Percentiles rank a stretch among this genome's conserved stretches.
Evolutionary conservation across 2,797 vertebrate genomes (phyloP).

Genomic region (Nasua narica): DNA sequence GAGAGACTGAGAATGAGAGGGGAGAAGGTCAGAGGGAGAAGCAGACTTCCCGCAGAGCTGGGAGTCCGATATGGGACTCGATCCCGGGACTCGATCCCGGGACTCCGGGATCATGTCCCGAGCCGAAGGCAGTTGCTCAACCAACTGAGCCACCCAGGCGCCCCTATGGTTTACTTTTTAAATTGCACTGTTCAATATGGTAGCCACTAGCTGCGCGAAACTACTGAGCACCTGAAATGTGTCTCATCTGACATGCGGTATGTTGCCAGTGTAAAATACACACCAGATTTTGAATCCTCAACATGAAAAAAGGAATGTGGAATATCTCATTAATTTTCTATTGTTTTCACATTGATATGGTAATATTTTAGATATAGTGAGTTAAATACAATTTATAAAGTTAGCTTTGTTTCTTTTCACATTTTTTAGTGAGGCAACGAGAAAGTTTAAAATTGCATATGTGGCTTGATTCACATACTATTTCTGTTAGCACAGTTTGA

Average conservation of each 20-base stretch:
- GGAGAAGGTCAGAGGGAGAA: too few species aligned
- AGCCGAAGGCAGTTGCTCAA: too few species aligned
- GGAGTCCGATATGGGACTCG: too few species aligned
- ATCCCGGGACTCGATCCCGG: too few species aligned
- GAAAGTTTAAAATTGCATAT: slow-evolving; percentile 2
- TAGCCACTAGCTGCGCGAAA: not conserved
- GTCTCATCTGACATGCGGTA: not conserved
- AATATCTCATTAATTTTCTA: not conserved
- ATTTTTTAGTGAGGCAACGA: not conserved
- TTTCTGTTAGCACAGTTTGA: not conserved
- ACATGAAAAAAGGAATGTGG: not conserved
- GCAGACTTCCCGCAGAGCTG: too few species aligned
- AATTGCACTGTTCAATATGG: not conserved
- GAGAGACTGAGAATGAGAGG: too few species aligned
- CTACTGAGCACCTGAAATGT: not conserved
- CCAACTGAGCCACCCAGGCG: too few species aligned
- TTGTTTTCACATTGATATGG: slow-evolving; percentile 16
- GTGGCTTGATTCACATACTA: not conserved
- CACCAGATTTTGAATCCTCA: slow-evolving; percentile 13
- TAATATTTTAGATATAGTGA: not conserved
- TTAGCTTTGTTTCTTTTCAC: not conserved
- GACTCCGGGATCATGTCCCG: too few species aligned
- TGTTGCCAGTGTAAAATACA: not conserved
- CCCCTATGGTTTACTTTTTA: not conserved
- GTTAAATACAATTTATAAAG: slow-evolving; percentile 30